A percentile compares a stretch with the other conserved stretches of the same genome.
phyloP scores from a whole-genome alignment of 2,797 vertebrate genomes.

The Meriones psammophilus region DNA sequence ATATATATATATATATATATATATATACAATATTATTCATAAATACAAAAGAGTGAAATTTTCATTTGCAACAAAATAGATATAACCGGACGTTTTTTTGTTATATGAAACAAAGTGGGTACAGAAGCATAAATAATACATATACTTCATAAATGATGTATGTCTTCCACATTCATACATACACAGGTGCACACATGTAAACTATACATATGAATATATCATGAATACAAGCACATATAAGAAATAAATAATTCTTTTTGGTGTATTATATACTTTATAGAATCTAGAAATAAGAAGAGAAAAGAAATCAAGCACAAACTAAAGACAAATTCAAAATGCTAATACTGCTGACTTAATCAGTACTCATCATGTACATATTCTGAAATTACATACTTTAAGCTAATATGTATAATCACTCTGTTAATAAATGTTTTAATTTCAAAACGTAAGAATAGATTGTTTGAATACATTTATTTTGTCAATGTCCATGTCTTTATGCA shows the following conservation, averaged over 20 bases:
- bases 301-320: not conserved
- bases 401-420: not conserved
- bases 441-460: not conserved
- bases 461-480: not conserved
- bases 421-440: not conserved
- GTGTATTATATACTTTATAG: not conserved
- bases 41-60: not conserved
- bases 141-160: not conserved
- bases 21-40: not conserved
- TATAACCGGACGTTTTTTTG: not conserved
- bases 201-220: not conserved
- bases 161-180: not conserved
- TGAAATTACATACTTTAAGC: not conserved
- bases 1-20: not conserved
- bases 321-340: not conserved
- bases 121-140: not conserved
- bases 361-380: not conserved
- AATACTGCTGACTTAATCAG: not conserved
- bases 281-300: not conserved
- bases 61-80: not conserved
- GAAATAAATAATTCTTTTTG: not conserved
- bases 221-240: not conserved
- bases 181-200: not conserved
- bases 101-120: not conserved
- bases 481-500: not conserved